These are phyloP conservation scores for Ormyrus pomaceus DNA, from an alignment of 2,888 invertebrate species.

Conservation along the genomic window DNA sequence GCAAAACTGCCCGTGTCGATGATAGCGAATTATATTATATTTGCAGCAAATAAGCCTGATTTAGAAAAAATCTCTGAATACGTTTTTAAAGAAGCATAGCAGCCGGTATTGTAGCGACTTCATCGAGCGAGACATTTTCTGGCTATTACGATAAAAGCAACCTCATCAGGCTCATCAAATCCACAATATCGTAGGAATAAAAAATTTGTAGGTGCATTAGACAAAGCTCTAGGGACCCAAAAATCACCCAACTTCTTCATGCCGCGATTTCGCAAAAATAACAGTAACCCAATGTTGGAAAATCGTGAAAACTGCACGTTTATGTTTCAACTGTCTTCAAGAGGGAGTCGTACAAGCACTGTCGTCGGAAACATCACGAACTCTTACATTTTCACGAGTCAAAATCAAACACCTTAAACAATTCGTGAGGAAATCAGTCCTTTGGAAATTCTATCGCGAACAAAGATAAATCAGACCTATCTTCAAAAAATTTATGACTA, in stretches of 20 bases:
- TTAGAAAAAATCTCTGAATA: conserved; percentile 16
- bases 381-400: not conserved
- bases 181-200: not conserved
- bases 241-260: not conserved
- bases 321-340: no score
- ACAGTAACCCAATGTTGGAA: no score
- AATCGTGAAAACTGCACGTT: no score
- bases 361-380: no score
- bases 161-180: no score
- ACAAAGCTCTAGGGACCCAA: not conserved
- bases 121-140: no score
- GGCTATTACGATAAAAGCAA: not conserved
- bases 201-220: no score
- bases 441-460: not conserved
- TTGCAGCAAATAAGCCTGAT: not conserved
- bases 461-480: not conserved
- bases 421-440: no score
- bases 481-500: conserved; percentile 5
- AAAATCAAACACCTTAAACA: not conserved
- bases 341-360: no score
- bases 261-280: no score
- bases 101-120: not conserved
- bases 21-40: conserved; percentile 1
- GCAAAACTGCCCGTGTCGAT: conserved; percentile 4
- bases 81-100: conserved; percentile 4